Evolutionary conservation across 1,140 invertebrate genomes (phyloP).

Genomic region (Oscheius sp.): DNA sequence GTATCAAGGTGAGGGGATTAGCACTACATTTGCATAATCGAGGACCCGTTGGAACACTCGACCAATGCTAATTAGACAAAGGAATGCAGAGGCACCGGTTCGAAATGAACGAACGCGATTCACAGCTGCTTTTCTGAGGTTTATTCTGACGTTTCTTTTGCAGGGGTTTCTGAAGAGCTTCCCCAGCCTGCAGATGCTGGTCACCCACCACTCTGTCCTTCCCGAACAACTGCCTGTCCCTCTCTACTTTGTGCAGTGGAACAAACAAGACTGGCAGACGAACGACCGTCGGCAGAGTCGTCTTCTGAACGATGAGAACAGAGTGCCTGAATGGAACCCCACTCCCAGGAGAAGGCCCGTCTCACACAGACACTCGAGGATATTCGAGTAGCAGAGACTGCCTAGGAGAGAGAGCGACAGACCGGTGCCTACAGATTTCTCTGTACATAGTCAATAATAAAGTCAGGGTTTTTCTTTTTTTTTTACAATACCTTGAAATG

Average conservation of each 20-base stretch:
- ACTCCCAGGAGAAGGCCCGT: background rate
- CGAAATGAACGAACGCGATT: background rate
- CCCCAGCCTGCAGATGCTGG: conserved; percentile 31
- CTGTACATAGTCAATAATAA: background rate
- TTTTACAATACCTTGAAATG: no score
- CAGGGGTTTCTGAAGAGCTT: conserved; percentile 22
- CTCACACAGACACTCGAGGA: background rate
- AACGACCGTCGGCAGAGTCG: background rate
- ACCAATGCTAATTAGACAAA: background rate
- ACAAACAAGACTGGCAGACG: conserved; percentile 19
- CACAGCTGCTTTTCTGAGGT: background rate
- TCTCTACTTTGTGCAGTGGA: conserved; percentile 31
- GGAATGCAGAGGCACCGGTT: background rate
- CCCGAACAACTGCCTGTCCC: conserved; percentile 26
- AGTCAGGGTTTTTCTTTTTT: no score
- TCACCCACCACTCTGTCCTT: conserved; percentile 29
- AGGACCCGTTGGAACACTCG: background rate
- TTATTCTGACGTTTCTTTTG: background rate
- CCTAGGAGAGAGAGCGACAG: background rate
- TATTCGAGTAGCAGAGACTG: background rate
- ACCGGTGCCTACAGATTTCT: background rate
- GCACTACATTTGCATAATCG: background rate
- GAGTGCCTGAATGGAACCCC: background rate
- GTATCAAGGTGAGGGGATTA: conserved; percentile 16
- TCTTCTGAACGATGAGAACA: background rate